These are phyloP conservation scores for Pseudopleuronectes americanus DNA, from an alignment of 2,797 vertebrate species.

Conservation along the genomic window DNA sequence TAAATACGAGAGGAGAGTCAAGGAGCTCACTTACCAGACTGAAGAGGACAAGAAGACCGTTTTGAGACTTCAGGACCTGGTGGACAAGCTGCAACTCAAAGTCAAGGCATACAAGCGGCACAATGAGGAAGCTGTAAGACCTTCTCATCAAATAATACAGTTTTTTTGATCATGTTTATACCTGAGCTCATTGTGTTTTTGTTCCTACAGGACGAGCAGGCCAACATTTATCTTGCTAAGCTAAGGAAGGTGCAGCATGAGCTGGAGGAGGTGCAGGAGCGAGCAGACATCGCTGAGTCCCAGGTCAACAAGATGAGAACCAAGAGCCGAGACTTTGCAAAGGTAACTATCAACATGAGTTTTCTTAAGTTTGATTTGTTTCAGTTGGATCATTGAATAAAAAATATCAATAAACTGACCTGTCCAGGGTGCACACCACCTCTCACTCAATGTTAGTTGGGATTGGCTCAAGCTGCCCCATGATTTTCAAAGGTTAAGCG, in stretches of 20 bases:
- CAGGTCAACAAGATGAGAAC: conserved; percentile 67
- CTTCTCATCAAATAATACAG: background rate
- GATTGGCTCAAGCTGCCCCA: too few relatives aligned
- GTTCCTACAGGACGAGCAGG: conserved; percentile 52
- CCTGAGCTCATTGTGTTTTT: background rate
- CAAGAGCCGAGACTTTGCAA: conserved; percentile 78
- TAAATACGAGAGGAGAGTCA: conserved; percentile 59
- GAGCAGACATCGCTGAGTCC: conserved; percentile 61
- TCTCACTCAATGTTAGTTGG: too few relatives aligned
- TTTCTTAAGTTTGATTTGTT: too few relatives aligned
- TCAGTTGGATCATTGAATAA: too few relatives aligned
- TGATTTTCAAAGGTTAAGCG: too few relatives aligned
- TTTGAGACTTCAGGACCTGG: conserved; percentile 86
- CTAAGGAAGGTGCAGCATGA: conserved; percentile 67
- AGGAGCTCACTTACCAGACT: conserved; percentile 66
- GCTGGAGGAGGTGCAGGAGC: conserved; percentile 65
- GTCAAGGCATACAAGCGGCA: conserved; percentile 89
- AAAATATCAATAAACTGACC: too few relatives aligned
- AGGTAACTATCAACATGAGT: conserved; percentile 32
- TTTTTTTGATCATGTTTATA: background rate
- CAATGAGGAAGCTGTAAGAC: conserved; percentile 88
- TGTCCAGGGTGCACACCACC: too few relatives aligned
- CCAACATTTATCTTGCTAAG: conserved; percentile 46
- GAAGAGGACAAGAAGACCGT: conserved; percentile 90
- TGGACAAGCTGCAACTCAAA: conserved; percentile 89